Conservation (phyloP, 2,888 invertebrate species). For the Isoperla grammatica region DNA sequence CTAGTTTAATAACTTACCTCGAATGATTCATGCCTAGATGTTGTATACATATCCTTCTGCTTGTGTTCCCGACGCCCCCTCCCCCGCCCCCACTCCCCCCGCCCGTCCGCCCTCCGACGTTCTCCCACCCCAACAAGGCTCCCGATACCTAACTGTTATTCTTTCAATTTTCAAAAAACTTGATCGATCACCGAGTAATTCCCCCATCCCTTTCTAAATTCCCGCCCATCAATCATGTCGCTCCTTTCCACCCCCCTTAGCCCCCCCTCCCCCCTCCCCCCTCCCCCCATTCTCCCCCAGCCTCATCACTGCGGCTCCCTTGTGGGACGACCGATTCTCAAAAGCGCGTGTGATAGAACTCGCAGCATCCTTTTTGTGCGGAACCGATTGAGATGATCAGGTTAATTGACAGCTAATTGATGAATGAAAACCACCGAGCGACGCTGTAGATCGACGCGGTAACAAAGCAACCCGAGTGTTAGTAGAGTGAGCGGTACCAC, state of each 20-base stretch:
- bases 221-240: conserved; percentile 21
- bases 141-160: conserved; percentile 10
- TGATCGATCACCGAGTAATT: conserved; percentile 22
- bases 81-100: not conserved
- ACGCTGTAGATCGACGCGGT: no score
- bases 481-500: no score
- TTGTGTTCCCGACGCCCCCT: not conserved
- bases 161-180: conserved; percentile 25
- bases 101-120: no score
- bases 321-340: not conserved
- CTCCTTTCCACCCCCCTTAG: not conserved
- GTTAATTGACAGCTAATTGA: conserved; percentile 6
- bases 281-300: not conserved
- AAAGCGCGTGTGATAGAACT: conserved; percentile 5
- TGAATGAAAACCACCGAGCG: no score
- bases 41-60: no score
- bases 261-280: not conserved
- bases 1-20: no score
- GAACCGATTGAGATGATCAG: not conserved
- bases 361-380: not conserved
- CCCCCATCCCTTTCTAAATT: conserved; percentile 22
- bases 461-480: no score
- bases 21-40: no score
- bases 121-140: not conserved
- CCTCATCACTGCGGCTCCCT: not conserved